Percentiles rank a stretch among this genome's conserved stretches.
phyloP scores from a whole-genome alignment of 2,888 invertebrate species.

The Dorcus hopei region DNA sequence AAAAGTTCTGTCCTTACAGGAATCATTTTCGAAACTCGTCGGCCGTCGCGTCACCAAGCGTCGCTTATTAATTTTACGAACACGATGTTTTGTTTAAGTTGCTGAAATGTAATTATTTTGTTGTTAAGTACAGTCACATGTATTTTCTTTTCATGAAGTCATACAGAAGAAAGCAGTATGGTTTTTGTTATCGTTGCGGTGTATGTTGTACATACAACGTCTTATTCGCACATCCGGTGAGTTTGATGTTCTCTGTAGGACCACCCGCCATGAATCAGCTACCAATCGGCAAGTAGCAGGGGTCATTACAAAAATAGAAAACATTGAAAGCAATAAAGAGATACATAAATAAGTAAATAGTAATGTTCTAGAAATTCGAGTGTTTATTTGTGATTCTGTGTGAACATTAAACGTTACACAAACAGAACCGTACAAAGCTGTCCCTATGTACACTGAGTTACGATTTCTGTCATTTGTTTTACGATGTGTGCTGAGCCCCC shows the following conservation, averaged over 20 bases:
- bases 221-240: slow-evolving; percentile 33
- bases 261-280: slow-evolving; percentile 31
- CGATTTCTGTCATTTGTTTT: slow-evolving; percentile 23
- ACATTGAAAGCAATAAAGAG: slow-evolving; percentile 45
- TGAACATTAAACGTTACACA: slow-evolving; percentile 43
- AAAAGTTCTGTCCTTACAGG: too few relatives aligned
- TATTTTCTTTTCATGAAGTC: slow-evolving; percentile 7
- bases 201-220: too few relatives aligned
- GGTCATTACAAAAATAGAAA: slow-evolving; percentile 42
- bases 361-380: slow-evolving; percentile 49
- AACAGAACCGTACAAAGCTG: slow-evolving; percentile 32
- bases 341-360: slow-evolving; percentile 48
- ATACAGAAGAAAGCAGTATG: too few relatives aligned
- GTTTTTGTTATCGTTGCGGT: too few relatives aligned
- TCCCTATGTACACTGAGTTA: slow-evolving; percentile 14
- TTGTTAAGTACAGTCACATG: neutral
- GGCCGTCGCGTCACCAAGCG: too few relatives aligned
- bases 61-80: too few relatives aligned
- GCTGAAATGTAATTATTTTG: too few relatives aligned
- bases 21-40: too few relatives aligned
- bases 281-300: slow-evolving; percentile 14
- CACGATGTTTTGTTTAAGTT: too few relatives aligned
- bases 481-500: slow-evolving; percentile 7
- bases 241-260: slow-evolving; percentile 37
- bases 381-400: slow-evolving; percentile 49